Conservation (phyloP, 2,113 vertebrate genomes). For the Anas platyrhynchos region DNA sequence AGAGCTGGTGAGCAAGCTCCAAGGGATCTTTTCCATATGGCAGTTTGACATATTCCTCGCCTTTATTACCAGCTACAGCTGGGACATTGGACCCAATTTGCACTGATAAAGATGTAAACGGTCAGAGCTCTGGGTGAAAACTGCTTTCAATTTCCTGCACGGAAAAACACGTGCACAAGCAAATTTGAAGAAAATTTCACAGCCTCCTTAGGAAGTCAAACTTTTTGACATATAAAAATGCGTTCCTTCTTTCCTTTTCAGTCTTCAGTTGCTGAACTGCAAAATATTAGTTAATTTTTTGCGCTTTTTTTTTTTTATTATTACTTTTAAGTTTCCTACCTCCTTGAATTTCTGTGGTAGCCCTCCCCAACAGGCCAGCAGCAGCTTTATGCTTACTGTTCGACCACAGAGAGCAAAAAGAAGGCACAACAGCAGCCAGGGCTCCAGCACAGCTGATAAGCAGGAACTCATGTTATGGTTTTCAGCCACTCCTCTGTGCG, state of each 20-base stretch:
- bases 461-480: accelerated
- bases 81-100: background rate
- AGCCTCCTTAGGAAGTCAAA: background rate
- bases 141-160: background rate
- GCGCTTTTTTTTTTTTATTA: background rate
- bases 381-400: background rate
- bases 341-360: background rate
- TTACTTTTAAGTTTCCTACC: background rate
- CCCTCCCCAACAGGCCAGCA: background rate
- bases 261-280: background rate
- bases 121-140: background rate
- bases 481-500: background rate
- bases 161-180: background rate
- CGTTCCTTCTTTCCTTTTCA: background rate
- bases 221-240: background rate
- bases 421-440: background rate
- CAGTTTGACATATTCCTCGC: background rate
- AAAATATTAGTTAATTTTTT: background rate
- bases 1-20: background rate
- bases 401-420: accelerated
- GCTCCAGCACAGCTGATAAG: background rate
- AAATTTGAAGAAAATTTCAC: background rate
- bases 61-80: background rate
- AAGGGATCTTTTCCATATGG: background rate
- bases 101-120: background rate